Evolutionary conservation across 2,113 vertebrate species (phyloP), one percentile per base, ranked within the genome.

Genomic region (Neodontobutis hainanensis): DNA sequence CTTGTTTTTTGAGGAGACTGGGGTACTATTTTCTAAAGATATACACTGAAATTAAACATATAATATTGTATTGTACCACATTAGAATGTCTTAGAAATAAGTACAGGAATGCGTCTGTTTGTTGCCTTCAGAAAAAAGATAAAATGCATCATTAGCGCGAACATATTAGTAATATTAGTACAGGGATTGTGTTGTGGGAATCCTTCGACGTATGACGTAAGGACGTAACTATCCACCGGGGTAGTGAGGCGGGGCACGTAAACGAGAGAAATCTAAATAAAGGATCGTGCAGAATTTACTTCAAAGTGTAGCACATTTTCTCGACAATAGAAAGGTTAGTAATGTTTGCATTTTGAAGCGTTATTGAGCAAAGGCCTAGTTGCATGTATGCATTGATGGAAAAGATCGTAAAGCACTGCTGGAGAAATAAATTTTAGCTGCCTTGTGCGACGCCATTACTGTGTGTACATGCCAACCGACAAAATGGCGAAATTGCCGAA

Each of bases 401-500:
- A 44, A 65, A 4, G 2, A 6, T 0, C 19, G 16, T 3, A 2
- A 19, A 1, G 7, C 34, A 81, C 81, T 48, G 46, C 52, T 62
- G 35, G 43, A 12, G 75, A 81, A 77, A 80, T 74, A 56, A 61
- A 75, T 81, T 68, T 67, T 73, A 71, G 86, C 84, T 70, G 70
- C 80, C 77, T 82, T 78, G 74, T 81, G 81, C 91, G 92, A 88
- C 93, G 93, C 93, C 92, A 94, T 93, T 89, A 91, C 87, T 88
- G 87, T 87, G 78, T 79, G 81, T 79, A 40, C 55, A 78, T 74
- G 86, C 75, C 80, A 67, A 84, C 84, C 75, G 79, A 92, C 92
- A 94, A 94, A 93, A 93, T 93, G 93, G 93, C 92, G 90, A 91
- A 91, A 88, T 88, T 82, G 44, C 45, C 64, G 75, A 71, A 81